Base-by-base conservation (phyloP, 2,888 invertebrate species). In the Stegana nigrithorax region DNA sequence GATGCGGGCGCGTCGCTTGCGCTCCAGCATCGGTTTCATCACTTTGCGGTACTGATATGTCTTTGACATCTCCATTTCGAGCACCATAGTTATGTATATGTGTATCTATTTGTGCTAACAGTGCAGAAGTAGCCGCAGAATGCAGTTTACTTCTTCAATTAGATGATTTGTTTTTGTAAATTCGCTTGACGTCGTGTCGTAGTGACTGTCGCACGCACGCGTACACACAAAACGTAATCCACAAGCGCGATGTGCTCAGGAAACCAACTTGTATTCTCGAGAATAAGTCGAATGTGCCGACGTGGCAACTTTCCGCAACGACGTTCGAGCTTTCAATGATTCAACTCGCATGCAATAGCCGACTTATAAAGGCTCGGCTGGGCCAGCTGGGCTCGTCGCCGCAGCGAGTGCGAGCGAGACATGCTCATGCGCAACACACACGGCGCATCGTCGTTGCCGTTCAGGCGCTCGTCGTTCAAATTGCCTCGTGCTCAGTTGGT, bases 1-100 rank as follows among this genome's bases (percentile, higher is more conserved):
- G 88, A 95, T 95, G 84, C 95, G 89, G 69, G 95, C 95, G 74
- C 95, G 90, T 65, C 95, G 90, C 84, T 95, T 94, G 78, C 95
- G 89, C 87, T 95, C 95, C 76, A 95, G 87, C 94, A 95, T 94
- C 80, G 95, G 95, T 86, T 95, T 95, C 94, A 95, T 95, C 83
- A 95, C 94, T 91, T 95, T 95, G 87, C 95, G 91, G 87, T 95
- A 95, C 86, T 95, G 95, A 87, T 95, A 95, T 81, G 95, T 95
- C 86, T 95, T 91, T 81, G 95, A 95, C 88, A 95, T 85, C 67
- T 85, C 85, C 84, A 85, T 85, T 69, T 85, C 85, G 60, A 85
- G 77, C 59, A 85, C 85, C 85, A 85, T 85, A 27, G 56, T 53
- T 42, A 53, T 4, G 19, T 26, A 27, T 59, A n/a, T 45, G 25